phyloP scores from a whole-genome alignment of 2,113 vertebrate species.

The Opisthocomus hoazin region DNA sequence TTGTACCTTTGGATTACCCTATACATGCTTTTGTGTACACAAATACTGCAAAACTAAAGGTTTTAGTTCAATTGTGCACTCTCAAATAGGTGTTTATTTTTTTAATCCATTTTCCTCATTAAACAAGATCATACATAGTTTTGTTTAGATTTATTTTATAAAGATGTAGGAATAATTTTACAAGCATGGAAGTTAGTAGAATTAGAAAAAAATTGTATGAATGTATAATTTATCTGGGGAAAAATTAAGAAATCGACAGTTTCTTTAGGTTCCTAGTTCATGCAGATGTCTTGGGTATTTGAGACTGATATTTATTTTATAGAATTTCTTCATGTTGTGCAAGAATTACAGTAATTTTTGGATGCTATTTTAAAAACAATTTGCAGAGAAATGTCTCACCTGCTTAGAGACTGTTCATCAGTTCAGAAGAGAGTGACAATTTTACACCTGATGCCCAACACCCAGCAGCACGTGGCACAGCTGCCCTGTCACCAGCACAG shows the following conservation, averaged over 20 bases:
- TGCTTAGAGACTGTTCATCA: background rate
- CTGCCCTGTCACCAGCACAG: background rate
- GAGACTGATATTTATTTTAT: background rate
- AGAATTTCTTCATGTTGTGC: background rate
- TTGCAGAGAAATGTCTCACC: background rate
- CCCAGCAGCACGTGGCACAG: background rate
- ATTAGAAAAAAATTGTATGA: background rate
- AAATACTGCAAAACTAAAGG: background rate
- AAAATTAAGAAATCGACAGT: background rate
- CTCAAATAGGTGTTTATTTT: background rate
- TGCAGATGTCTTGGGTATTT: background rate
- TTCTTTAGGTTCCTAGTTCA: background rate
- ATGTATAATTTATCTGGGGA: background rate
- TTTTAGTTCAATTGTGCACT: background rate
- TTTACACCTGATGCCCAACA: background rate
- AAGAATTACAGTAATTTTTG: background rate
- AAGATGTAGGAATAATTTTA: background rate
- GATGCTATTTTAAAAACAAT: background rate
- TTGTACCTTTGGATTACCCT: background rate
- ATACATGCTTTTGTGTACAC: background rate
- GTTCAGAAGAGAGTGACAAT: background rate
- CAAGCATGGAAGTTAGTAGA: background rate
- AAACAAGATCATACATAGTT: rapidly evolving
- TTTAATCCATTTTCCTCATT: background rate
- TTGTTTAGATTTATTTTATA: background rate